phyloP scores from a whole-genome alignment of 2,888 invertebrate species.

The Trissolcus japonicus region DNA sequence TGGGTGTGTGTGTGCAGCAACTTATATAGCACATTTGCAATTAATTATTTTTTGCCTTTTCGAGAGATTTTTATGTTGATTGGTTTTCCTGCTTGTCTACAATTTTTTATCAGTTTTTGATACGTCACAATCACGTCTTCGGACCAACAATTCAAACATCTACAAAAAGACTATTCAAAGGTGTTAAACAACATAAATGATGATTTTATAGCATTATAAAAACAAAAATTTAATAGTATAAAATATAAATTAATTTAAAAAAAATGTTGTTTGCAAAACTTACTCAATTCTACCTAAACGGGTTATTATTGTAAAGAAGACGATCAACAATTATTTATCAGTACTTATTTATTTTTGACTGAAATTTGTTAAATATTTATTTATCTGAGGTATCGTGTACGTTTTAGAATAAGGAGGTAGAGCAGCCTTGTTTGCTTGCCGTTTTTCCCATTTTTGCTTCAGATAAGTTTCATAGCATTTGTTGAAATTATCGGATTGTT shows the following conservation, averaged over 20 bases:
- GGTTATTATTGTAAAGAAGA: background rate
- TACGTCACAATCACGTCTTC: no score
- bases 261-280: background rate
- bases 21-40: no score
- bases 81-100: no score
- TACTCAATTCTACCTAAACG: background rate
- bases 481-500: background rate
- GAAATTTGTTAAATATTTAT: constrained; percentile 6
- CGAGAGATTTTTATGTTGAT: no score
- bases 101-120: no score
- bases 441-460: background rate
- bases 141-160: no score
- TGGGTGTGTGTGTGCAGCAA: no score
- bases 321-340: background rate
- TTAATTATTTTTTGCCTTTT: no score
- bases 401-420: constrained; percentile 10
- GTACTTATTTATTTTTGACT: background rate
- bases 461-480: constrained; percentile 3
- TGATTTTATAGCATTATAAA: background rate
- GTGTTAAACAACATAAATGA: no score
- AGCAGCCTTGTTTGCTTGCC: background rate
- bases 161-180: no score
- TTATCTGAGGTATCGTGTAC: background rate
- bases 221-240: background rate
- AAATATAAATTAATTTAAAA: background rate